Conservation (phyloP, 2,888 invertebrate genomes). For the Drosophila melanocephala region DNA sequence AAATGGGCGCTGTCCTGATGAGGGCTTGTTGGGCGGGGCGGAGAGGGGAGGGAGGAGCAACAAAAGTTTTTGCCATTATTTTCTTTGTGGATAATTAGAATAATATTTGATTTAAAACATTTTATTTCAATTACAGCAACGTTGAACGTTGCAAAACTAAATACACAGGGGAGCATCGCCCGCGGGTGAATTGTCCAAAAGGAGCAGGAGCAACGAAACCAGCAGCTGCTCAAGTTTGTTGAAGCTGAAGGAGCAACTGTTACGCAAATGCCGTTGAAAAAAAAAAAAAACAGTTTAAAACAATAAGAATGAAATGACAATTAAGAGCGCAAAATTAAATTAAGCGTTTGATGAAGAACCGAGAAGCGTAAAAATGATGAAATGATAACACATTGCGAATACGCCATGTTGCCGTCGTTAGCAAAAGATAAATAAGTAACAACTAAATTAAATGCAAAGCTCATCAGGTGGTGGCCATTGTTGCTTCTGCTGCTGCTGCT, state of each 20-base stretch:
- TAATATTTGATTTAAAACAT: slow-evolving; percentile 81
- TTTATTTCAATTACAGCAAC: slow-evolving; percentile 77
- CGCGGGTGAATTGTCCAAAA: slow-evolving; percentile 56
- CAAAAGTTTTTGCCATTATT: slow-evolving; percentile 69
- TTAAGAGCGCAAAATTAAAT: slow-evolving; percentile 64
- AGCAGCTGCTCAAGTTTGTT: slow-evolving; percentile 61
- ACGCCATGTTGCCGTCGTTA: slow-evolving; percentile 23
- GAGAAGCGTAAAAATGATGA: slow-evolving; percentile 68
- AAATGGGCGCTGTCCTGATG: background rate
- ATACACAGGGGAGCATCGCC: slow-evolving; percentile 58
- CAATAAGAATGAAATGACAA: slow-evolving; percentile 69
- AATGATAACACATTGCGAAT: slow-evolving; percentile 63
- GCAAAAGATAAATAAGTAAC: slow-evolving; percentile 40
- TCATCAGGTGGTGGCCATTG: slow-evolving; percentile 43
- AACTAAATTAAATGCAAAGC: slow-evolving; percentile 59
- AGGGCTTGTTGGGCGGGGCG: background rate
- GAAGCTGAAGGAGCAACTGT: slow-evolving; percentile 51
- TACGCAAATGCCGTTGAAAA: slow-evolving; percentile 40
- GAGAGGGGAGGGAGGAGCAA: background rate
- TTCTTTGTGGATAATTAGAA: slow-evolving; percentile 76
- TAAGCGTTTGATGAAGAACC: slow-evolving; percentile 69
- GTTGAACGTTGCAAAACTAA: slow-evolving; percentile 51
- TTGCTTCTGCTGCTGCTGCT: slow-evolving; percentile 5
- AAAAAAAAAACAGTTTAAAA: slow-evolving; percentile 41
- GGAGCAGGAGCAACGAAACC: slow-evolving; percentile 37